Base-by-base conservation (phyloP, 2,888 invertebrate genomes). In the Eucriotettix oculatus region DNA sequence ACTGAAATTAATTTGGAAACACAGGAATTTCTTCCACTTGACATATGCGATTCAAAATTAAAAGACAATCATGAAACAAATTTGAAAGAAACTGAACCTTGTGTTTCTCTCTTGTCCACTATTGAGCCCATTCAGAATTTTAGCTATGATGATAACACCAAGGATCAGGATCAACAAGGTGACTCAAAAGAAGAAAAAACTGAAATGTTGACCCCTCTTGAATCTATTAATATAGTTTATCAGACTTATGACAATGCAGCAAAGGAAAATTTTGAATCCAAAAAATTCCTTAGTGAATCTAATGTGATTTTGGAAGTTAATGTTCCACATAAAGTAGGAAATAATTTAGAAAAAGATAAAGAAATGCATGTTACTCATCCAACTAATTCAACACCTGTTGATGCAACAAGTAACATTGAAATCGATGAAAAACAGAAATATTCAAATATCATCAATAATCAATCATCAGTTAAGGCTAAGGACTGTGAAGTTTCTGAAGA, bases 161-260 rank as follows among this genome's bases (percentile, higher is more conserved):
- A 16, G 52, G 12, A 52, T 14, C 52, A 52, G 52, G 52, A 52
- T 52, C 10, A n/a, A 52, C 52, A 52, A 29, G 73, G 12, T 64
- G 67, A 52, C 72, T 73, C 12, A 42, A 54, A 17, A n/a, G 16
- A 16, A 48, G 16, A 9, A 48, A 16, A 48, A 16, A 48, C 48
- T 48, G 48, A 48, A 48, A n/a, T 3, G 48, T n/a, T 48, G 48
- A 48, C 48, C 1, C 48, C 16, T n/a, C 9, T 48, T 1, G 12
- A 16, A 48, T n/a, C 48, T 48, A 48, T 5, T 16, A n/a, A 48
- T 48, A 48, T 48, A 48, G 48, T 29, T 52, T 52, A 16, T 52
- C n/a, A 52, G 9, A 52, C 11, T 52, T 16, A 52, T 52, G 52
- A 10, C n/a, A n/a, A 10, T 52, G 16, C 10, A 52, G 9, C 12